Evolutionary conservation across 2,888 invertebrate genomes (phyloP).

Genomic region (Cantharis lateralis): DNA sequence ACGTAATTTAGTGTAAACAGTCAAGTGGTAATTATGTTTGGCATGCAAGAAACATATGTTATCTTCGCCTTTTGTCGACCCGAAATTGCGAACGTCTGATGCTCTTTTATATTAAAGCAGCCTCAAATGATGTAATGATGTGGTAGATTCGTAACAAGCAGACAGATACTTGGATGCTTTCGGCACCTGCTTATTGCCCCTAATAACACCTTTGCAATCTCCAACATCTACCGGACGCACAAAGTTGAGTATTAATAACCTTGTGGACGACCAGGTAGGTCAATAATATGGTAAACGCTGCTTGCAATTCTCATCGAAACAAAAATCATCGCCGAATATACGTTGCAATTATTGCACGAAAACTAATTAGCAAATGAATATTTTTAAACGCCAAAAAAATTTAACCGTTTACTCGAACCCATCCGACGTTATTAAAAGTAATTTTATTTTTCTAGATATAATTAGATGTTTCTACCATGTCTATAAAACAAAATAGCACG

Average conservation of each 20-base stretch:
- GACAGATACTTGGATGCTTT: slow-evolving; percentile 52
- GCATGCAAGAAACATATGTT: slow-evolving; percentile 15
- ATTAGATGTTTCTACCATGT: slow-evolving; percentile 1
- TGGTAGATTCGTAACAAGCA: slow-evolving; percentile 49
- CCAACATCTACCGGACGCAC: slow-evolving; percentile 27
- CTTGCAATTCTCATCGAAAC: neutral
- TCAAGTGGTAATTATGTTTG: neutral
- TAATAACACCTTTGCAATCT: slow-evolving; percentile 53
- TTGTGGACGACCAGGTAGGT: slow-evolving; percentile 1
- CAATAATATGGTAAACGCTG: slow-evolving; percentile 1
- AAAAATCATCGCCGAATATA: neutral
- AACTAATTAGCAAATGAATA: neutral
- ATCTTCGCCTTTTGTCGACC: neutral
- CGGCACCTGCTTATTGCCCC: slow-evolving; percentile 56
- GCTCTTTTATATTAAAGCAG: slow-evolving; percentile 33
- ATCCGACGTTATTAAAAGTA: neutral
- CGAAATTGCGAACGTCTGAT: slow-evolving; percentile 5
- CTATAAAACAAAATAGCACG: slow-evolving; percentile 4
- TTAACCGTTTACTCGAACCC: neutral
- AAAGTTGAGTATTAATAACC: slow-evolving; percentile 16
- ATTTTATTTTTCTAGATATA: slow-evolving; percentile 1
- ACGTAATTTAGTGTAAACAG: neutral
- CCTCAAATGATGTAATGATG: slow-evolving; percentile 56
- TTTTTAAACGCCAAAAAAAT: neutral
- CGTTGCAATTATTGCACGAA: neutral